Evolutionary conservation across 2,797 vertebrate species (phyloP).

Genomic region (Paramormyrops hopkinsi): DNA sequence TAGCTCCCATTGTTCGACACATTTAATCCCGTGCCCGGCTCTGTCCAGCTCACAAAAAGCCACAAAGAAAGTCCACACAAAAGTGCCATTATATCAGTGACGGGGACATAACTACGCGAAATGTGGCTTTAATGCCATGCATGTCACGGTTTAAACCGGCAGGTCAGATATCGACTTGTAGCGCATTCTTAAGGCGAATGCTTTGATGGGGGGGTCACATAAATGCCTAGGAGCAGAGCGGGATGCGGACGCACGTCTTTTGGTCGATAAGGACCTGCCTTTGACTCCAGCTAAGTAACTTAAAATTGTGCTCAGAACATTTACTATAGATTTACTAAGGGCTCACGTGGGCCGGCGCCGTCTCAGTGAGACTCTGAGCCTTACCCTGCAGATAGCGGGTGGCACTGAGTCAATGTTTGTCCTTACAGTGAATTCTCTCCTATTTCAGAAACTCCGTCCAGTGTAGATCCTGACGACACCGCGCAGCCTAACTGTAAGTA

Average conservation of each 20-base stretch:
- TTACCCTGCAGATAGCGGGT: background rate
- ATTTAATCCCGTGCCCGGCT: slow-evolving; percentile 44
- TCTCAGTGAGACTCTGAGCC: background rate
- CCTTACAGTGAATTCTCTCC: background rate
- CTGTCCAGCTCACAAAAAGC: slow-evolving; percentile 34
- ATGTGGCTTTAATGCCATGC: slow-evolving; percentile 39
- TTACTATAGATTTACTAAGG: too few species aligned
- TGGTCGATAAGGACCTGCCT: background rate
- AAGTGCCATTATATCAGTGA: slow-evolving; percentile 53
- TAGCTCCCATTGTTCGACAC: slow-evolving; percentile 54
- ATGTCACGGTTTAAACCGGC: background rate
- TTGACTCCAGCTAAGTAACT: background rate
- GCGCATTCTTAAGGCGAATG: background rate
- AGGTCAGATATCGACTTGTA: background rate
- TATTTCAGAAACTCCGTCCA: background rate
- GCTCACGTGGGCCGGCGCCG: background rate
- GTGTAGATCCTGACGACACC: rapidly evolving
- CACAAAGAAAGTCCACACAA: slow-evolving; percentile 46
- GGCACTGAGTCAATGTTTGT: background rate
- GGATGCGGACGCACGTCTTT: background rate
- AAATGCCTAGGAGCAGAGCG: background rate
- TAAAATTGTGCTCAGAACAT: background rate
- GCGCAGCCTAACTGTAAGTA: background rate
- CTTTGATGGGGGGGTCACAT: background rate
- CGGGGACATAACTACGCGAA: slow-evolving; percentile 51